Evolutionary conservation across 2,113 vertebrate genomes (phyloP), one percentile per base, ranked within the genome.

Genomic region (Spheniscus mendiculus): DNA sequence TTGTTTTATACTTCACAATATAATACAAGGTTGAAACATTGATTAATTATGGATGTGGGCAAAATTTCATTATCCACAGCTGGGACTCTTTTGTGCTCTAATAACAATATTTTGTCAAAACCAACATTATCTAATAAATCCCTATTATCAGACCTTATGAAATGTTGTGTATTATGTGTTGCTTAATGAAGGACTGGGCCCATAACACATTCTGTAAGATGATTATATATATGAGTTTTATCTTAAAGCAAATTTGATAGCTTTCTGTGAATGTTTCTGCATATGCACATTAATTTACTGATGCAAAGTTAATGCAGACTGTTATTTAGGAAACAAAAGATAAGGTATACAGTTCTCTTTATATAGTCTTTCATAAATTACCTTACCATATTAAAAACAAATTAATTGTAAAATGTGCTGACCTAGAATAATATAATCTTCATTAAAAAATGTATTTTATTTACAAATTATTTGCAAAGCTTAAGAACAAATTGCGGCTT

Each of bases 1-100:
- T 97, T 96, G 65, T 95, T 96, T 97, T 94, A 55, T 27, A 79
- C 58, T 97, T 94, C 73, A 49, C 18, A 93, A 49, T 87, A 50
- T 76, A 93, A 79, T 34, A 19, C 47, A 90, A 87, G 34, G 29
- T 83, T 91, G 66, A 97, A 97, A 69, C 59, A 89, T 84, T 87
- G 58, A 97, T 94, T 97, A 93, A 91, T 92, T 94, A 85, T 90
- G 58, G 23, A 84, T 92, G 27, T 87, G 79, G 45, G 27, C 62
- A 97, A 97, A 87, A 59, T 52, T 92, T 96, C 61, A 88, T 97
- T 95, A 89, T 85, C 77, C 36, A 14, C 30, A 90, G 17, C 15
- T 91, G 63, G 15, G 58, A 95, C 53, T 30, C 79, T 94, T 93
- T 93, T 83, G 74, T 91, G 21, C 15, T 88, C 6, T 63, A 91